phyloP scores from a whole-genome alignment of 2,797 vertebrate genomes.

The Sebastes reedi region DNA sequence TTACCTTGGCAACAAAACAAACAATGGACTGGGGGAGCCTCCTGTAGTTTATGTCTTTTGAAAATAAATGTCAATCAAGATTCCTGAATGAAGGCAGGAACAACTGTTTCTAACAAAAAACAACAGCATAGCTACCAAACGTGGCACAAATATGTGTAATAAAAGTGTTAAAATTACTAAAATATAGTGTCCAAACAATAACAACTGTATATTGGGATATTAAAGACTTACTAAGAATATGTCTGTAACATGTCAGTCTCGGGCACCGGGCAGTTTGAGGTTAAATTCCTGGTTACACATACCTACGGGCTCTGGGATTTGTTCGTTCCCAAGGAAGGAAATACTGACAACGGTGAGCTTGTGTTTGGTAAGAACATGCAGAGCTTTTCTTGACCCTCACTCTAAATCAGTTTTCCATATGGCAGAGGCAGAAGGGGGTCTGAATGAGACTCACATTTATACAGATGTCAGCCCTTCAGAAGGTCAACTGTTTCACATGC shows the following conservation, averaged over 20 bases:
- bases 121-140: not conserved
- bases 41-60: not conserved
- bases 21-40: not conserved
- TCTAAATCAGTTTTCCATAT: slow-evolving; percentile 79
- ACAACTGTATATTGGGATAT: not conserved
- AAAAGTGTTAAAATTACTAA: not conserved
- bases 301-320: slow-evolving; percentile 46
- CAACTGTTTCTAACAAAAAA: not conserved
- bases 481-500: slow-evolving; percentile 12
- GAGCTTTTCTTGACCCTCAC: slow-evolving; percentile 52
- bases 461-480: slow-evolving; percentile 43
- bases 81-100: not conserved
- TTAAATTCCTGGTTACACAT: slow-evolving; percentile 30
- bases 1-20: not conserved
- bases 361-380: slow-evolving; percentile 68
- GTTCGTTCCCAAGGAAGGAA: slow-evolving; percentile 57
- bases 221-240: not conserved
- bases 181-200: not conserved
- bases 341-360: slow-evolving; percentile 47
- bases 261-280: not conserved
- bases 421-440: slow-evolving; percentile 58
- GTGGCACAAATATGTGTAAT: not conserved
- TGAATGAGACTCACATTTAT: slow-evolving; percentile 54
- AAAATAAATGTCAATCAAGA: not conserved
- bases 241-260: not conserved